Evolutionary conservation across 1,140 invertebrate genomes (phyloP), one percentile per base, ranked within the genome.

Genomic region (Holcopasites calliopsidis): DNA sequence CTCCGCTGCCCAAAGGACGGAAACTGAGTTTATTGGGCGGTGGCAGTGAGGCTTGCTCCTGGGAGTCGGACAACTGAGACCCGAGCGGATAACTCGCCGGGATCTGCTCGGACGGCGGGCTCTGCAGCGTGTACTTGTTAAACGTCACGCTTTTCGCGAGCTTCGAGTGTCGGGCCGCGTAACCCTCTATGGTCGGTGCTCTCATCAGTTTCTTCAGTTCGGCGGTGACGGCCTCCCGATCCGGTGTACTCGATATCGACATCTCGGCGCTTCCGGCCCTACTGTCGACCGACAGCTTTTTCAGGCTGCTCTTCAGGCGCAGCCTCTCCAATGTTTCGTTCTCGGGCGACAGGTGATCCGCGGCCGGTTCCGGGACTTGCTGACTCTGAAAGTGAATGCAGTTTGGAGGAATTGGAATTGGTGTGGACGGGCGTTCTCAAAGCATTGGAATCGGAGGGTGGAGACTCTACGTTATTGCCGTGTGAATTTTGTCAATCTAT

Each of bases 81-180:
- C 77, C 83, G 55, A 68, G 64, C 70, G 77, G 69, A 35, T 76
- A 74, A 65, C 84, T 80, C 26, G 68, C 80, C 64, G 82, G 76
- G 52, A 79, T 81, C 82, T 89, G 86, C 80, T 90, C 90, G 79
- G 88, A 90, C 82, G 96, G 95, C 61, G 96, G 95, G 84, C 95
- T 96, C 77, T 95, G 95, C 85, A 97, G 92, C 70, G 96, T 97
- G 88, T 96, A 95, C 76, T 96, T 93, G 89, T 97, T 96, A 91
- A 97, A 97, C 62, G 96, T 97, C 61, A 97, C 96, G 90, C 96
- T 97, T 93, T 97, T 97, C 44, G 95, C 94, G 86, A 97, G 94
- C 89, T 97, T 97, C 70, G 95, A 95, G 90, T 97, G 96, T 87
- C 96, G 93, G 40, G 96, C 96, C 28, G 95, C 96, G 90, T 97